Evolutionary conservation across 2,888 invertebrate genomes (phyloP), one percentile per base, ranked within the genome.

Genomic region (Sinohyriopsis cumingii): DNA sequence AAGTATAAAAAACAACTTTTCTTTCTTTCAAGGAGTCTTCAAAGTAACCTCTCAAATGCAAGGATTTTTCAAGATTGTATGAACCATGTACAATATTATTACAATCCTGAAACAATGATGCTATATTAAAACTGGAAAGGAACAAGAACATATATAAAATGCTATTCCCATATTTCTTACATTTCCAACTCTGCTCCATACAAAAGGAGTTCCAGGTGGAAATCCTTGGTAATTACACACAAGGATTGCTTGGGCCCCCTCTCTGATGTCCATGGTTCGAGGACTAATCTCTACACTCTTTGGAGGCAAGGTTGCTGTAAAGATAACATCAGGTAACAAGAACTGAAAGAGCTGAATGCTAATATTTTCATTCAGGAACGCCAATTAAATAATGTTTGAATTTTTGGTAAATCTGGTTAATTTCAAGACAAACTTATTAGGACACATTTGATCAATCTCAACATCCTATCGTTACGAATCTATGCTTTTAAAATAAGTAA

Each of bases 191-290:
- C 76, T 25, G 28, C 56, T 65, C 77, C 77, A 77, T 59, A 69
- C 65, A 6, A 76, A 54, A 15, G 73, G 62, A 7, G 80, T 77
- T 4, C 70, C 72, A 4, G 63, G 59, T 12, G 78, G 80, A 6
- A 82, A 67, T 18, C 74, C 77, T 90, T 96, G 96, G 86, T 97
- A 96, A 78, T 96, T 94, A 88, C 98, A 98, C 91, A 94, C 95
- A 92, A 97, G 95, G 55, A 96, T 95, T 57, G 97, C 97, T 90
- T 97, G 96, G 59, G 95, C 94, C 90, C 95, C 97, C 59, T 80
- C 80, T 53, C 85, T 69, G 55, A 86, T 81, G 28, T 82, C 75
- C 74, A 87, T 72, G 53, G 78, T 71, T 18, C 73, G 67, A 12
- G 87, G 87, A 33, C 80, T 80, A 3, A 85, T 82, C 20, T 68